Evolutionary conservation across 2,797 vertebrate species (phyloP), one percentile per base, ranked within the genome.

Genomic region (Myiothlypis chrysogaster): DNA sequence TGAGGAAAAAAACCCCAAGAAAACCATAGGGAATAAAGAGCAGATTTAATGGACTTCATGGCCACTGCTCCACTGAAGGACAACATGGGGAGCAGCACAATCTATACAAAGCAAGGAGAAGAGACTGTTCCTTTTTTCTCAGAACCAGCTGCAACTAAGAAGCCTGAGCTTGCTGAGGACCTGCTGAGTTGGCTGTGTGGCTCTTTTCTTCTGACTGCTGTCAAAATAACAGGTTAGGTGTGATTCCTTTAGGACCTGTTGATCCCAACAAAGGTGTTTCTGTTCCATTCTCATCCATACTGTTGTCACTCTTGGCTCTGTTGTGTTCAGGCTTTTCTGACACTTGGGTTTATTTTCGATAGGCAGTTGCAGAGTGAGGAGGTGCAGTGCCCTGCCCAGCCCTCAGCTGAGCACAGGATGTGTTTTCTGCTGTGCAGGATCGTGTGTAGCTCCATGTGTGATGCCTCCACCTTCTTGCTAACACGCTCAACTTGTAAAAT

Each of bases 211-310:
- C 82, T 55, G 69, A n/a, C 59, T 65, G 77, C 84, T 43, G 69
- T 91, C 8, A 1, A 83, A 89, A 70, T 78, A 66, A 61, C 64
- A 72, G 72, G 72, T 82, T 71, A 90, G n/a, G 47, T 87, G 89
- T 91, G 83, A 95, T 96, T 93, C 81, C 91, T 92, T 89, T 92
- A 94, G 94, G 93, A 90, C 83, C 43, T 72, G 59, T 86, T 76
- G 91, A 90, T 87, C 53, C 18, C 2, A 90, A 65, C 94, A 89
- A 73, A 71, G 55, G 71, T 64, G 63, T 87, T 96, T 85, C 66
- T 93, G 69, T 71, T 95, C 82, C 50, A 1, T 47, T 79, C 34
- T 68, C 4, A 1, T 79, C 71, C 69, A 8, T 46, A 0, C 52
- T 44, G 3, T 46, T 63, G 34, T 90, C 37, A 9, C 53, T 84